Base-by-base conservation (phyloP, 2,797 vertebrate genomes). In the Amblyraja radiata region DNA sequence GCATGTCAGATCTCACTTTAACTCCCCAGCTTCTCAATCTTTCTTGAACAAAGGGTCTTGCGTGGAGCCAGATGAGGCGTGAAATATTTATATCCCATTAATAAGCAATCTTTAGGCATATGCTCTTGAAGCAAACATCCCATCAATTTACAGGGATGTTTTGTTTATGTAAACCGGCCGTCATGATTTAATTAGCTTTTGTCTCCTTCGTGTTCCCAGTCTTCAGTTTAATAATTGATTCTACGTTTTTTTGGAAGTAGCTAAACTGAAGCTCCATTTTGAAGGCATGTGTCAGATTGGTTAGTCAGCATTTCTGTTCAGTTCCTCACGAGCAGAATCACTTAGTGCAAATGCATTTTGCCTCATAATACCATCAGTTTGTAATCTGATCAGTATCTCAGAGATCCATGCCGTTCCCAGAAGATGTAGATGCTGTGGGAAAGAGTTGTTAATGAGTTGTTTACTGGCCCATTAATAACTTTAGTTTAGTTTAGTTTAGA, bases 1-100 rank as follows among this genome's bases (percentile, higher is more conserved):
- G 58, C 83, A 86, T 61, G 13, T 28, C 28, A 86, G 13, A 65
- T 63, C 83, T 65, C 58, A 86, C 13, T 86, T 63, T 61, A 86
- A 86, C 83, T 86, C 83, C 83, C 83, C 16, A 32, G 58, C 61
- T 63, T 61, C 54, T 86, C 83, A 86, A 86, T 86, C 83, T 86
- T 86, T 16, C 58, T 63, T 86, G 61, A 86, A 65, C 83, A 32
- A 86, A 86, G 58, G 83, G 28, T 65, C 61, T 86, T 65, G 58
- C 28, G 32, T 28, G n/a, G 28, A 6, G 16, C 58, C 28, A 32
- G 58, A 65, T 86, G 83, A 86, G 83, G 58, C 83, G 6, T 86
- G 83, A 86, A 58, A 63, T 86, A 86, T 65, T 63, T 86, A 86
- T 86, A 32, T 32, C 61, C 83, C 58, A 6, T 13, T 86, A 86